Base-by-base conservation (phyloP, 2,797 vertebrate species). In the Trachurus trachurus region DNA sequence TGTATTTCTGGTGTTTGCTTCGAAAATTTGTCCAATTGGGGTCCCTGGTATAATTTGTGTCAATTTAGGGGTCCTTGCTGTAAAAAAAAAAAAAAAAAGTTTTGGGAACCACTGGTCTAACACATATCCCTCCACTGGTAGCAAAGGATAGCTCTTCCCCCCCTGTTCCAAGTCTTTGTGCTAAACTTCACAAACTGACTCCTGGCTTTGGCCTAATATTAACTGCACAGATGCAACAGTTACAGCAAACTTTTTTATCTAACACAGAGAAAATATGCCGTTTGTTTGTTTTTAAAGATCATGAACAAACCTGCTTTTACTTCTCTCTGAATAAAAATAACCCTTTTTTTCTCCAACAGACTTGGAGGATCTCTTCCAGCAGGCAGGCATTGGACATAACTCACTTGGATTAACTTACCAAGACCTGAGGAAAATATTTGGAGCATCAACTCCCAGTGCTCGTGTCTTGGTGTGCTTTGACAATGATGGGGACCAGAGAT, bases 401-500 rank as follows among this genome's bases (percentile, higher is more conserved):
- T 80, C 91, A 6, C 75, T 57, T 2, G 89, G 90, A 56, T 21
- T 94, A 49, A 84, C 89, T n/a, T 89, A 94, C 73, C 73, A 70
- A 21, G 77, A 85, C 26, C 86, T 95, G 82, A 88, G 79, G 57
- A 72, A 65, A 56, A 42, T 87, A 34, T 91, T 95, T 10, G 92
- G 92, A 26, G 0, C 72, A 9, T 80, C 71, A 16, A 57, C 78
- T 73, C 94, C 92, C 11, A 90, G 76, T 2, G 49, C 65, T 45
- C 76, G 6, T 2, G 66, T 76, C 47, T 39, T 95, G 69, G 63
- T 83, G 63, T 91, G 90, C 71, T 94, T 91, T 50, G 95, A 96
- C 80, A 74, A 2, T 9, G 85, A 96, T 7, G 47, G 81, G 62
- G 87, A 96, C 85, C 74, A 75, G 74, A 91, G 80, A 76, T 95